Conservation (phyloP, 2,113 vertebrate species). For the Syngnathus typhle region DNA sequence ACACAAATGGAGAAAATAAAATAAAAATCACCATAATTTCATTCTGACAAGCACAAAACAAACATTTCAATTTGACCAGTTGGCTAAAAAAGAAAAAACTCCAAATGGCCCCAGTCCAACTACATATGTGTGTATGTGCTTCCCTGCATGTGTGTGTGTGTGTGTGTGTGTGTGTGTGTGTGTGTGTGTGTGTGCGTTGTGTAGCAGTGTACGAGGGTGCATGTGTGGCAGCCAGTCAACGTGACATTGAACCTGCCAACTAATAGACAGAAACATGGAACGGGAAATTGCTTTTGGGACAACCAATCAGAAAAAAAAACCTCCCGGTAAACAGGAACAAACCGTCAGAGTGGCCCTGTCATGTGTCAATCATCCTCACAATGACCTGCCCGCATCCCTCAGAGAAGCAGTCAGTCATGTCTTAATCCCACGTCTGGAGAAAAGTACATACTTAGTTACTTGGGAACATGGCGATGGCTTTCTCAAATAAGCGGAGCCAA, state of each 20-base stretch:
- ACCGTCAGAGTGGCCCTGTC: slow-evolving; percentile 58
- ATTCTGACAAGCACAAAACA: background rate
- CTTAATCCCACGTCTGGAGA: slow-evolving; percentile 42
- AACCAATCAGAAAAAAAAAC: slow-evolving; percentile 60
- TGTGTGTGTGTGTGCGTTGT: background rate
- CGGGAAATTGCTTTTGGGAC: slow-evolving; percentile 70
- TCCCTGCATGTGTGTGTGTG: background rate
- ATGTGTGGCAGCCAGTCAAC: slow-evolving; percentile 43
- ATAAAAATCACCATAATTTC: background rate
- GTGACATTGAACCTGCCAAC: slow-evolving; percentile 57
- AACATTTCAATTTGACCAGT: background rate
- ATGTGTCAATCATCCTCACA: slow-evolving; percentile 61
- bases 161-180: background rate
- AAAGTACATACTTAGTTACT: slow-evolving; percentile 22
- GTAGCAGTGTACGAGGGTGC: background rate
- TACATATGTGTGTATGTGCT: background rate
- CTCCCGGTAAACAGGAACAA: slow-evolving; percentile 63
- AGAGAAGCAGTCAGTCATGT: slow-evolving; percentile 50
- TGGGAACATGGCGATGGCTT: background rate
- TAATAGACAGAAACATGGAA: slow-evolving; percentile 65
- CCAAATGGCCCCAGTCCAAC: background rate
- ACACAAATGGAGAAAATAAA: background rate
- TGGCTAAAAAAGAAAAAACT: background rate
- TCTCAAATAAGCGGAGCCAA: too few species aligned
- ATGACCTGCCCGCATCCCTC: slow-evolving; percentile 56